Evolutionary conservation across 2,113 vertebrate species (phyloP), one percentile per base, ranked within the genome.

Genomic region (Spermophilus dauricus): DNA sequence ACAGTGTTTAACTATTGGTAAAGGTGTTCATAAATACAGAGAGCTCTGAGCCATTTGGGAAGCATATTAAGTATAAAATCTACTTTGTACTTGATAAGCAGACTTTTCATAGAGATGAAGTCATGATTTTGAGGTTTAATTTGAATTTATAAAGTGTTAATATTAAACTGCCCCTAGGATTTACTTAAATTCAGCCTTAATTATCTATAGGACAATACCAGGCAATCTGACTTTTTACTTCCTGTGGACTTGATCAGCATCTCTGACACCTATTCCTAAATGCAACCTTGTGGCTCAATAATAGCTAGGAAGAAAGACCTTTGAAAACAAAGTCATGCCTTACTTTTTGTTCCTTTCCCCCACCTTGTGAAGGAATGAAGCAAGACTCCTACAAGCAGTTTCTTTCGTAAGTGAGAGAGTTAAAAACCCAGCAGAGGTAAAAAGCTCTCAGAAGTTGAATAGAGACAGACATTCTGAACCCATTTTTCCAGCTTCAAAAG

Each of bases 321-420:
- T 56, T 80, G 56, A 85, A 88, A 96, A 58, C 45, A 87, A 81
- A 93, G 65, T 77, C 34, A 4, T 18, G 69, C 67, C 39, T 39
- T 93, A 37, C 77, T 37, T 73, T 76, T 83, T 48, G 63, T 78
- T 85, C 37, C 10, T n/a, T n/a, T 95, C 9, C 53, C 82, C 86
- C 69, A 39, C 86, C 61, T 87, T 81, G 30, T 86, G 22, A 81
- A 96, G 32, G 65, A 72, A 86, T 96, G 80, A 89, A 67, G 69
- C 70, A 4, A 48, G 8, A 28, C 89, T 69, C 56, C 7, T 14
- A 12, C 75, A 22, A 72, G 77, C 72, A 90, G 37, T 32, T 94
- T 22, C 67, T 37, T 89, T 30, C 51, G 56, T 39, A 94, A 78
- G 14, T 39, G 42, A 80, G 83, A 67, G 70, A 7, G 4, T 45